phyloP scores from a whole-genome alignment of 2,113 vertebrate genomes.

The Ciconia boyciana region DNA sequence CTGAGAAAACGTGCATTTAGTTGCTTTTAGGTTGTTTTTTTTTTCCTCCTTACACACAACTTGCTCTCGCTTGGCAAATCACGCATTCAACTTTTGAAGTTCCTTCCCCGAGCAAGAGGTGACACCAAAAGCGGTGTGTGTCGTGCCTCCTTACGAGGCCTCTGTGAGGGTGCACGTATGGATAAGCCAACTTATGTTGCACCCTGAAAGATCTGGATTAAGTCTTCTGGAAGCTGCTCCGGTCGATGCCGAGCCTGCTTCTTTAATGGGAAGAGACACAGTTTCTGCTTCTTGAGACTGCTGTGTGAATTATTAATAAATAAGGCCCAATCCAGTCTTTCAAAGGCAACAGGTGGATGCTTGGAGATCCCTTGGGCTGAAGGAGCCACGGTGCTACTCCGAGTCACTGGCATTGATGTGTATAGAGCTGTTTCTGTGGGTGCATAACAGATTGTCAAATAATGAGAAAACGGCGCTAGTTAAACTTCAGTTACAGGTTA shows the following conservation, averaged over 20 bases:
- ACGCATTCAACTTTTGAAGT: not conserved
- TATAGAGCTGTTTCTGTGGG: not conserved
- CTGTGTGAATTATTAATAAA: constrained; percentile 39
- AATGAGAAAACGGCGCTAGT: constrained; percentile 6
- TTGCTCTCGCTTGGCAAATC: not conserved
- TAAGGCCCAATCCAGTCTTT: not conserved
- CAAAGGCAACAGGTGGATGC: constrained; percentile 15
- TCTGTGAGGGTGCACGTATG: not conserved
- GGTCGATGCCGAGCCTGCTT: not conserved
- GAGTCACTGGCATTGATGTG: not conserved
- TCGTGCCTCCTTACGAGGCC: not conserved
- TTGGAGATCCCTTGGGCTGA: not conserved
- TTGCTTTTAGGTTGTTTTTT: not conserved
- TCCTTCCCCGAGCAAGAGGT: not conserved
- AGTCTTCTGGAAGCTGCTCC: not conserved
- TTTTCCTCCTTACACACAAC: not conserved
- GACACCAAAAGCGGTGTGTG: not conserved
- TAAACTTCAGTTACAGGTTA: constrained; percentile 46
- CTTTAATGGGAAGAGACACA: not conserved
- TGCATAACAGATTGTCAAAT: not conserved
- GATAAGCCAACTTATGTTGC: not conserved
- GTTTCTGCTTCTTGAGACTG: constrained; percentile 1
- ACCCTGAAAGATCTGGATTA: not conserved
- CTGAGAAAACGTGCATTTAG: not conserved
- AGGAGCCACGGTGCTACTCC: not conserved